Percentiles rank a stretch among this genome's conserved stretches.
Conservation (phyloP, 2,797 vertebrate genomes). For the Lates japonicus region DNA sequence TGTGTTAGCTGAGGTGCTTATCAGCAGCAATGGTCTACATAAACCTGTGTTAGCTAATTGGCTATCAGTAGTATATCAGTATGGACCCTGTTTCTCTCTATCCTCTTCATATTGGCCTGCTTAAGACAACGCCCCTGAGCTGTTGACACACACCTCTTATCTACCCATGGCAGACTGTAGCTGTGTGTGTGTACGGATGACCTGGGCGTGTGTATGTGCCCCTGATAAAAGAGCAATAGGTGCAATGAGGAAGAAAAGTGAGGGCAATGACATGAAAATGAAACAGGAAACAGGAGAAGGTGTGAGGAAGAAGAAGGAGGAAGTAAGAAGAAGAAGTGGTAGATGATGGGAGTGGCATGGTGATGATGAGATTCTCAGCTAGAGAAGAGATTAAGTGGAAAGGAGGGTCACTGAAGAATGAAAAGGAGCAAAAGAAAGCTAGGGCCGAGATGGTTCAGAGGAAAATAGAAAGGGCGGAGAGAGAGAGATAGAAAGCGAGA, state of each 20-base stretch:
- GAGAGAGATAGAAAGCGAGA: constrained; percentile 36
- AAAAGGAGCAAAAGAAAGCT: constrained; percentile 24
- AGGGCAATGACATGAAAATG: not conserved
- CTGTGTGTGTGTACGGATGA: constrained; percentile 18
- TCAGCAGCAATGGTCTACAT: constrained; percentile 29
- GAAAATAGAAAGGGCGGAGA: constrained; percentile 20
- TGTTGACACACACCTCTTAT: constrained; percentile 79
- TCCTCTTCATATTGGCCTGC: constrained; percentile 55
- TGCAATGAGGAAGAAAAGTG: not conserved
- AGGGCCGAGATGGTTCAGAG: constrained; percentile 21
- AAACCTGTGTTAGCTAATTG: constrained; percentile 31
- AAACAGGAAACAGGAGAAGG: not conserved
- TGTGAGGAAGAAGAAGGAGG: not conserved
- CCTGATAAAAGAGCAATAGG: constrained; percentile 23
- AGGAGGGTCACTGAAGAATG: constrained; percentile 12
- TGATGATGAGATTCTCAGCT: constrained; percentile 20
- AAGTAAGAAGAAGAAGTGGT: not conserved
- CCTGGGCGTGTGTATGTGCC: not conserved
- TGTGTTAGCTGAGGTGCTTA: constrained; percentile 28
- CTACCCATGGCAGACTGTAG: constrained; percentile 62
- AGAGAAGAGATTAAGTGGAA: not conserved
- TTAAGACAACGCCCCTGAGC: constrained; percentile 66
- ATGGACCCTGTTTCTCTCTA: constrained; percentile 44
- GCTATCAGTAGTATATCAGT: constrained; percentile 40
- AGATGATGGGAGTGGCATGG: not conserved